A percentile compares a stretch with the other conserved stretches of the same genome.
Conservation (phyloP, 35 echinoderm and acorn worm species). For the Lytechinus pictus region DNA sequence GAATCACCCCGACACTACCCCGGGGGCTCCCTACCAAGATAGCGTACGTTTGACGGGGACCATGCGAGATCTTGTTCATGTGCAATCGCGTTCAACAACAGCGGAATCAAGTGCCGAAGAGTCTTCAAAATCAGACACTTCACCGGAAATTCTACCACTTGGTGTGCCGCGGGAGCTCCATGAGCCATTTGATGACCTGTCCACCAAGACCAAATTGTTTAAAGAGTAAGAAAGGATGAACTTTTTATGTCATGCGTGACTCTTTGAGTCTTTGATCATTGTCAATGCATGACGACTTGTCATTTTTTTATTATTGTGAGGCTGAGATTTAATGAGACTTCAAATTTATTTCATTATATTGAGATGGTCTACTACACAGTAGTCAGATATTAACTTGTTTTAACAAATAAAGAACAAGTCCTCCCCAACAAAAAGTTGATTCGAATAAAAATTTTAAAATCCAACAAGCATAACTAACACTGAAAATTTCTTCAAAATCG, state of each 20-base stretch:
- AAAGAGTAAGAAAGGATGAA: not conserved
- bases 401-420: too few species aligned
- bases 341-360: not conserved
- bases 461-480: too few species aligned
- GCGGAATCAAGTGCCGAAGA: constrained; percentile 27
- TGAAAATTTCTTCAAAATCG: too few species aligned
- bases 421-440: too few species aligned
- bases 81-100: constrained; percentile 6
- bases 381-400: too few species aligned
- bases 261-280: too few species aligned
- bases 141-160: constrained; percentile 28
- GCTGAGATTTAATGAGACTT: not conserved
- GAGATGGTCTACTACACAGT: too few species aligned
- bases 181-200: constrained; percentile 27
- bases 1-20: not conserved
- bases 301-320: not conserved
- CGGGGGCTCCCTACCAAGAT: not conserved
- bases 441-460: too few species aligned
- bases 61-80: constrained; percentile 21
- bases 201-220: not conserved
- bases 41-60: constrained; percentile 27
- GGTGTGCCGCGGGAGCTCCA: constrained; percentile 26
- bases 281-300: too few species aligned
- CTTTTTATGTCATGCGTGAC: too few species aligned
- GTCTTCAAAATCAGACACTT: constrained; percentile 36